A percentile compares a stretch with the other conserved stretches of the same genome.
These are phyloP conservation scores for Megalonaias nervosa DNA, from an alignment of 1,140 invertebrate species.

Conservation along the genomic window DNA sequence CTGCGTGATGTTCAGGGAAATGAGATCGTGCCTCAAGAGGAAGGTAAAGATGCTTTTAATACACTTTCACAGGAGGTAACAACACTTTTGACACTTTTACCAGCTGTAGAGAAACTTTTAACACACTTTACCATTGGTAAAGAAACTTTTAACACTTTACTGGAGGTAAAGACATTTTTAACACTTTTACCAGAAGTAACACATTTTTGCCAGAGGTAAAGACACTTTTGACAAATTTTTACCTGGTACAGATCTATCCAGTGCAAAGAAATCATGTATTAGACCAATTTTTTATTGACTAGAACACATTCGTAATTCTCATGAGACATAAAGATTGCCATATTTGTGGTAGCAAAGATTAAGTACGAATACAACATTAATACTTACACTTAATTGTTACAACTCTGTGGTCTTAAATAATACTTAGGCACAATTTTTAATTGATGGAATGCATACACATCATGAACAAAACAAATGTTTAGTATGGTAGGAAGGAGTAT, in stretches of 20 bases:
- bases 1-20: slow-evolving; percentile 54
- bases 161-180: too few species aligned
- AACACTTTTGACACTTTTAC: neutral
- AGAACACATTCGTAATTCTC: neutral
- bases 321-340: too few species aligned
- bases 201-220: too few species aligned
- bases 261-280: neutral
- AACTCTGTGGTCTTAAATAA: too few species aligned
- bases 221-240: neutral
- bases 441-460: too few species aligned
- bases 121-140: slow-evolving; percentile 22
- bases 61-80: neutral
- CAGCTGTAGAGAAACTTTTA: neutral
- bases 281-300: neutral
- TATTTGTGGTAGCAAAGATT: too few species aligned
- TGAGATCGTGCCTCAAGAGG: slow-evolving; percentile 51
- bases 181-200: neutral
- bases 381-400: too few species aligned
- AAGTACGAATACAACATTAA: too few species aligned
- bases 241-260: neutral
- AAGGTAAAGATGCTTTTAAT: slow-evolving; percentile 25
- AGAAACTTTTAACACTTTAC: neutral
- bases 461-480: too few species aligned
- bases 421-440: too few species aligned
- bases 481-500: too few species aligned